Evolutionary conservation across 2,113 vertebrate genomes (phyloP), one percentile per base, ranked within the genome.

Genomic region (Cyprinodon brontotheroides): DNA sequence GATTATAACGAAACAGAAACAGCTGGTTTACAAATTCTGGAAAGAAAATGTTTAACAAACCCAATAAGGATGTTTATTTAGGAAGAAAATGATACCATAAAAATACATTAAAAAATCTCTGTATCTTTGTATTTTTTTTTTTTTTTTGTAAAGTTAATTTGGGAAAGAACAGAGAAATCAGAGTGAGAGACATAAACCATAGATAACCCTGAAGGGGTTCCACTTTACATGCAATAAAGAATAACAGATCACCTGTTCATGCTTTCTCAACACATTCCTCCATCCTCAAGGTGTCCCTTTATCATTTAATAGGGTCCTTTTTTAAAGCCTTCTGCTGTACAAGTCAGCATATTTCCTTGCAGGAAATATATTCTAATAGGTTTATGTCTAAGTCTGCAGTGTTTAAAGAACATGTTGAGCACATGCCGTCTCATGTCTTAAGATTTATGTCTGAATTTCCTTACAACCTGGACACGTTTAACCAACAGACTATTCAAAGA

Each of bases 181-280:
- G 81, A 75, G 50, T 69, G 72, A 80, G 70, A 68, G 38, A 66
- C 78, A 65, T 38, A 15, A 68, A 72, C 40, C 60, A 77, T 80
- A 65, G 1, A 60, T 79, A 79, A 74, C 14, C 71, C 68, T n/a
- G 8, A 10, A 57, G 7, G 17, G 8, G 17, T n/a, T 57, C 73
- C 75, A 83, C 85, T 92, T 88, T 86, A 81, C 82, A 88, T 79
- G 80, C 78, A 88, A 88, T 87, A 89, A 86, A 86, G 83, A 69
- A 74, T 82, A 85, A 85, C 81, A 75, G 71, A 89, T 91, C 77
- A 85, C 78, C 78, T 81, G 59, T 81, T 77, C 76, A 10, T 74
- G 77, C 53, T 64, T 70, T 63, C 78, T 79, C 73, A 29, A 70
- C 59, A 70, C 66, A 82, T 0, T n/a, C 80, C 84, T 78, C 74